Evolutionary conservation across 2,797 vertebrate genomes (phyloP), one percentile per base, ranked within the genome.

Genomic region (Rallus crepitans): DNA sequence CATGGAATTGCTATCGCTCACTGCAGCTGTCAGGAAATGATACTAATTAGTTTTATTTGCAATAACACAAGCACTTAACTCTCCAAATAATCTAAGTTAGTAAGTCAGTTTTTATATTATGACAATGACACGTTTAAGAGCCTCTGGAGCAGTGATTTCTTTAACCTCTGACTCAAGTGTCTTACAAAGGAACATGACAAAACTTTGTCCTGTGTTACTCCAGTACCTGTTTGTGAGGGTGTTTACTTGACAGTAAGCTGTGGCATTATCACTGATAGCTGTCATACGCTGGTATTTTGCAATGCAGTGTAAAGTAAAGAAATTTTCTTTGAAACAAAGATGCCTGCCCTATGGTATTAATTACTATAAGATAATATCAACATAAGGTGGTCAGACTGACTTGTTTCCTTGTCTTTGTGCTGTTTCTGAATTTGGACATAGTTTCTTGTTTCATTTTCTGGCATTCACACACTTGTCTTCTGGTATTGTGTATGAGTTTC

Each of bases 41-140:
- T 98, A 98, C 97, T 98, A 98, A 98, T 98, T 98, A 98, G 97
- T 98, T 98, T 98, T 98, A 98, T 98, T 98, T 98, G 98, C 98
- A 98, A 98, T 98, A 98, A 98, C 97, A 98, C 96, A 97, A 98
- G 97, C 98, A 98, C 97, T 98, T 98, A 97, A 97, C 98, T 98
- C 97, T 98, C 97, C 97, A 98, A 98, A 98, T 98, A 98, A 98
- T 98, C 97, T 96, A 97, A 98, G 97, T 98, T 98, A 95, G 97
- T 96, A 97, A 98, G 97, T 97, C 97, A 97, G 97, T 95, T 98
- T 98, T 97, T 97, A 95, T 97, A 90, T 97, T 96, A 97, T 93
- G 97, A 96, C 96, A 97, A 94, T 92, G 97, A 93, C 97, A 95
- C 73, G 92, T 97, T 97, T 96, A 97, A 97, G 96, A 97, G 96